Base-by-base conservation (phyloP, 2,888 invertebrate genomes). In the Biston stratarius region DNA sequence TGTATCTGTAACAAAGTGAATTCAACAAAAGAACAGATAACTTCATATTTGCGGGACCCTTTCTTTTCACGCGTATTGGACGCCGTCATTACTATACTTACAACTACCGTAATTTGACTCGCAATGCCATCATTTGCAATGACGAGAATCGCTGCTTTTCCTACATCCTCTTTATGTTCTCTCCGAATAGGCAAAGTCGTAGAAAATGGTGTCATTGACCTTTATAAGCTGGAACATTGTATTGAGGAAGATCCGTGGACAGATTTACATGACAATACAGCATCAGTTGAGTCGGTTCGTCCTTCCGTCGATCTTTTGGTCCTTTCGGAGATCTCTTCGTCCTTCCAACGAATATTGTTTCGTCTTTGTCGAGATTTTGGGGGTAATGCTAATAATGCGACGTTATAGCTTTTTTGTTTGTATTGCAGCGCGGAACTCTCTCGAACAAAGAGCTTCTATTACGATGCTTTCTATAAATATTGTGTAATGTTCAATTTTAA, bases 191-290 rank as follows among this genome's bases (percentile, higher is more conserved):
- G 71, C 77, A 79, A 83, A 81, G 81, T 79, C 77, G 71, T 74
- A 75, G 64, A 71, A 78, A 70, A 67, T 72, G 58, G 68, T 64
- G 66, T 69, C 70, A 69, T 76, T 79, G 79, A 82, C 83, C 83
- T 82, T 79, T 74, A 74, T 80, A 81, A 83, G 81, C 82, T 73
- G 66, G 47, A 51, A 56, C 55, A 68, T 64, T 60, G 67, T 67
- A 68, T 68, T 63, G 67, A 61, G 76, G 74, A 74, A 82, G 81
- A 80, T 77, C 78, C 76, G 70, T 77, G 74, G 75, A 77, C 73
- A 69, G 76, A 80, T 78, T 78, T 73, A 79, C 80, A 79, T 81
- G 76, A 81, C 81, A 82, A 81, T 78, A 75, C 69, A 60, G 61
- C 70, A 74, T 77, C 67, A 70, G 71, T 75, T 70, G 14, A 58